phyloP scores from a whole-genome alignment of 2,888 invertebrate species.

The Caenorhabditis drosophilae region DNA sequence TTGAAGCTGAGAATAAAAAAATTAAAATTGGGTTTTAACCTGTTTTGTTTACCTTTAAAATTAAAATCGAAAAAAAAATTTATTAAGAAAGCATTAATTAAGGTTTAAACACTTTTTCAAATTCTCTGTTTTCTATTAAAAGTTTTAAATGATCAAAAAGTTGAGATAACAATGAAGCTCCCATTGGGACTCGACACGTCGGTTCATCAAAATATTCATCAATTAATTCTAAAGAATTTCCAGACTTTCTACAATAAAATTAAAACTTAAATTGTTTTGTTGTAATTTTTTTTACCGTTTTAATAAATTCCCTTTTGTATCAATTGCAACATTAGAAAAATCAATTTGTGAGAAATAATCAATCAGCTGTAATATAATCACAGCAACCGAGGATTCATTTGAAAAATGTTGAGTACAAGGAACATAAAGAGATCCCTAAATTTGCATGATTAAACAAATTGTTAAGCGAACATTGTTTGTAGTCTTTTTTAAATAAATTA shows the following conservation, averaged over 20 bases:
- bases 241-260: conserved; percentile 1
- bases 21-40: too few species aligned
- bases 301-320: conserved; percentile 16
- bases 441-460: too few species aligned
- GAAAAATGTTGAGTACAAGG: conserved; percentile 3
- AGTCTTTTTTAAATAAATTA: too few species aligned
- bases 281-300: conserved; percentile 7
- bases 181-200: conserved; percentile 14
- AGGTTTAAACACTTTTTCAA: too few species aligned
- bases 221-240: conserved; percentile 3
- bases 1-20: too few species aligned
- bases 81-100: too few species aligned
- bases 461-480: too few species aligned
- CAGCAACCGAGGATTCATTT: conserved; percentile 23
- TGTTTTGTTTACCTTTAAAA: too few species aligned
- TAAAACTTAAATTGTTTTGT: neutral
- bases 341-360: conserved; percentile 35
- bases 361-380: conserved; percentile 15
- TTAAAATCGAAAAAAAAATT: too few species aligned
- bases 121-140: too few species aligned
- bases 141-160: too few species aligned
- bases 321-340: conserved; percentile 12
- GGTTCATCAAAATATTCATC: conserved; percentile 20
- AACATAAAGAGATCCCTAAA: conserved; percentile 19
- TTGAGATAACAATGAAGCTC: conserved; percentile 3